Base-by-base conservation (phyloP, 2,888 invertebrate species). In the Tetanocera ferruginea region DNA sequence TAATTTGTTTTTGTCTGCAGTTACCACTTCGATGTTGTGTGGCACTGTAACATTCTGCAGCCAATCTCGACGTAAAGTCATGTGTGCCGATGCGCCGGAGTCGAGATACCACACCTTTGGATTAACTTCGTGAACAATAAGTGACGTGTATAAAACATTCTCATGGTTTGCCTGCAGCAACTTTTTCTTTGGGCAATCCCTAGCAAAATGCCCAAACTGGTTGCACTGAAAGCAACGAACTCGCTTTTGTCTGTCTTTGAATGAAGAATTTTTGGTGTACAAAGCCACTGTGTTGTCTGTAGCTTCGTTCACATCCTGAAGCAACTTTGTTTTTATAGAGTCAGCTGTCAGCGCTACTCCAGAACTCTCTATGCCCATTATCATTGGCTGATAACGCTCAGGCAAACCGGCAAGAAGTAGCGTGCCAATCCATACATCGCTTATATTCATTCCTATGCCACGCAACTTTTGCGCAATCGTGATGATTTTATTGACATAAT, bases 361-460 rank as follows among this genome's bases (percentile, higher is more conserved):
- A 2, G 74, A 80, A 52, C 79, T 80, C 60, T 79, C 77, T 5
- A 79, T 75, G 8, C 79, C 79, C 79, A 78, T 80, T 17, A 79
- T 79, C 79, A 78, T 77, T 3, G 70, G 76, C 3, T 74, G 64
- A n/a, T 79, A 77, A 6, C 34, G 51, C 17, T 81, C 80, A 4
- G 78, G 76, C 1, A 79, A n/a, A 3, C 80, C 76, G 31, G 79
- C 80, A 11, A 76, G 49, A 14, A 78, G 23, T 11, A 79, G 17
- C 3, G 81, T 75, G 0, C 78, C 77, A 11, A 78, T 70, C 80
- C 79, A 81, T 25, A 76, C 79, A 6, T 80, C 78, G 9, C 49
- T 66, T 1, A 80, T 76, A 4, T 69, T 49, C 76, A 80, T 69
- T 3, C 70, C 73, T 62, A 75, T 60, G 55, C 74, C 62, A 4